phyloP scores from a whole-genome alignment of 92 coral and sea anemone genomes.

The Epizoanthus ramosus region DNA sequence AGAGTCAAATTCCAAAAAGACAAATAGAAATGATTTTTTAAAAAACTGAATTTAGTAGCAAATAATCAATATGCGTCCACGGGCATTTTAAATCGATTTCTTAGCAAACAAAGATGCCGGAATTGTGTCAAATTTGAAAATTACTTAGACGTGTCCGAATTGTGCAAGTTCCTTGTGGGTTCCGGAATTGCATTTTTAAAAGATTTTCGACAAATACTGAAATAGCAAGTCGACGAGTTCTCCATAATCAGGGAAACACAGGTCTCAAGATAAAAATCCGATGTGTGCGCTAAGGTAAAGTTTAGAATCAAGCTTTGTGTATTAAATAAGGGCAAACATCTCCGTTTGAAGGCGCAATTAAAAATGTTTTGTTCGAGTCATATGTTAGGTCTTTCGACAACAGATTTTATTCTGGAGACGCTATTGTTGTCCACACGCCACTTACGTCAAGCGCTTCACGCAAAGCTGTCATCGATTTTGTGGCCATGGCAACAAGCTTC shows the following conservation, averaged over 20 bases:
- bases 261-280: too few species aligned
- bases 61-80: too few species aligned
- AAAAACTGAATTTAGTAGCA: too few species aligned
- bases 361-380: slow-evolving; percentile 39
- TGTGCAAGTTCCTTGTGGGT: slow-evolving; percentile 16
- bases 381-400: slow-evolving; percentile 41
- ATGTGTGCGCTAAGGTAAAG: too few species aligned
- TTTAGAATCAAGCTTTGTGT: not conserved
- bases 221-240: not conserved
- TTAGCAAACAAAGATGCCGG: slow-evolving; percentile 24
- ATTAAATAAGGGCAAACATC: too few species aligned
- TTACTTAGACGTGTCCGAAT: slow-evolving; percentile 7
- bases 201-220: not conserved
- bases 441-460: slow-evolving; percentile 78
- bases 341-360: slow-evolving; percentile 46
- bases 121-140: slow-evolving; percentile 16
- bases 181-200: slow-evolving; percentile 31
- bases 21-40: too few species aligned
- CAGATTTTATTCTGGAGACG: slow-evolving; percentile 5
- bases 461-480: slow-evolving; percentile 76
- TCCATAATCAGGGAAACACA: not conserved
- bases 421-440: slow-evolving; percentile 49
- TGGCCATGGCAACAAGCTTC: slow-evolving; percentile 77
- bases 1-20: too few species aligned
- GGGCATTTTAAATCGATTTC: not conserved